Evolutionary conservation across 1,140 invertebrate genomes (phyloP).

Genomic region (Heterodera schachtii): DNA sequence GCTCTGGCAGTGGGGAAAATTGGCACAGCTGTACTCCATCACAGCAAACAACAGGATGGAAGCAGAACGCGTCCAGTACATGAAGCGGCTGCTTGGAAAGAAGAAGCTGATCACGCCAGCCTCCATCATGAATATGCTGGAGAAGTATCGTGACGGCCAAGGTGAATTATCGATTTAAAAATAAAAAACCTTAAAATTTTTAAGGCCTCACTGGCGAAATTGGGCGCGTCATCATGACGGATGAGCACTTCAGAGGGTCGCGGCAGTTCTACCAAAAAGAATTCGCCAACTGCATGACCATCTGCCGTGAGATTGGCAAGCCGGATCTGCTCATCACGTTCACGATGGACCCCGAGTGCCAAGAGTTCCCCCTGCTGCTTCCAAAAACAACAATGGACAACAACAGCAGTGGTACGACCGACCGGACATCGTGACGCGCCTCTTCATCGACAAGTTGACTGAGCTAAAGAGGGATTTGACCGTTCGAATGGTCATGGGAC

Average conservation of each 20-base stretch:
- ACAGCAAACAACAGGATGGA: not conserved
- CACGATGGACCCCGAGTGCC: not conserved
- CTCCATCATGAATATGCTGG: not conserved
- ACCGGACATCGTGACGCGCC: not conserved
- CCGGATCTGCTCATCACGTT: not conserved
- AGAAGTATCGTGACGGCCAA: not conserved
- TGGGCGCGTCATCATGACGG: not conserved
- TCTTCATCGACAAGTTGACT: not conserved
- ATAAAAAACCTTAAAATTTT: no score
- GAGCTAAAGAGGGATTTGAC: not conserved
- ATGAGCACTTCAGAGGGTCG: not conserved
- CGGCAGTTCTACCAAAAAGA: constrained; percentile 5
- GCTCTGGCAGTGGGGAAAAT: not conserved
- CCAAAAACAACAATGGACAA: not conserved
- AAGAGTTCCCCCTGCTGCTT: not conserved
- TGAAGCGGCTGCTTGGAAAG: not conserved
- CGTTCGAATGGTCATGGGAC: not conserved
- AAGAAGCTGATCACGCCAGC: not conserved
- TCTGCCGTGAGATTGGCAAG: not conserved
- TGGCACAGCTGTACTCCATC: not conserved
- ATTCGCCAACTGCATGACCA: constrained; percentile 9
- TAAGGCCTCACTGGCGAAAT: constrained; percentile 1
- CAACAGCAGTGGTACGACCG: not conserved
- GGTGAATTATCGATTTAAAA: no score
- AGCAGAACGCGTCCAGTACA: not conserved